Percentiles rank a stretch among this genome's conserved stretches.
Conservation (phyloP, 2,113 vertebrate species). For the Campylomormyrus tamandua region DNA sequence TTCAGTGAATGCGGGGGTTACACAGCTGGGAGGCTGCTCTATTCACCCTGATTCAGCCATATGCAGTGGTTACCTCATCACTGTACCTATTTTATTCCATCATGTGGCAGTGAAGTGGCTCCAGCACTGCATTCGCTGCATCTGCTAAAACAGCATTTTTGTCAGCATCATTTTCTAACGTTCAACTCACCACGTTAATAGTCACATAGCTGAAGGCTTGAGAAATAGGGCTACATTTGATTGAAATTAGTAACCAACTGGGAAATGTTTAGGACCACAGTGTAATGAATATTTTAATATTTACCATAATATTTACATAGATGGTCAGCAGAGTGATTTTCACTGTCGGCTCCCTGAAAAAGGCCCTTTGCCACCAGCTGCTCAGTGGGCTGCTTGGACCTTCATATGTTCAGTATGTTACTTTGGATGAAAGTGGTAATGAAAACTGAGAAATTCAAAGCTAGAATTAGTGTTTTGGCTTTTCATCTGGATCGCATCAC, state of each 20-base stretch:
- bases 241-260: not conserved
- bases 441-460: not conserved
- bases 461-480: not conserved
- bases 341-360: not conserved
- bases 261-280: not conserved
- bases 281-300: not conserved
- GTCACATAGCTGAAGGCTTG: not conserved
- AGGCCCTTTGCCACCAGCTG: not conserved
- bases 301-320: not conserved
- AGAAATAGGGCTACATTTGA: not conserved
- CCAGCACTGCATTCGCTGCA: not conserved
- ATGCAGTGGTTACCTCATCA: not conserved
- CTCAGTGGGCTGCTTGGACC: not conserved
- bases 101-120: not conserved
- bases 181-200: too few species aligned
- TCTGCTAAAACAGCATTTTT: too few species aligned
- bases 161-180: too few species aligned
- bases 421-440: not conserved
- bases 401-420: not conserved
- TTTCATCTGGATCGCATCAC: not conserved
- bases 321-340: not conserved
- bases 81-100: not conserved
- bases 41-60: not conserved
- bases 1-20: not conserved
- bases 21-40: not conserved